Conservation (phyloP, 2,113 vertebrate species). For the Equus przewalskii region DNA sequence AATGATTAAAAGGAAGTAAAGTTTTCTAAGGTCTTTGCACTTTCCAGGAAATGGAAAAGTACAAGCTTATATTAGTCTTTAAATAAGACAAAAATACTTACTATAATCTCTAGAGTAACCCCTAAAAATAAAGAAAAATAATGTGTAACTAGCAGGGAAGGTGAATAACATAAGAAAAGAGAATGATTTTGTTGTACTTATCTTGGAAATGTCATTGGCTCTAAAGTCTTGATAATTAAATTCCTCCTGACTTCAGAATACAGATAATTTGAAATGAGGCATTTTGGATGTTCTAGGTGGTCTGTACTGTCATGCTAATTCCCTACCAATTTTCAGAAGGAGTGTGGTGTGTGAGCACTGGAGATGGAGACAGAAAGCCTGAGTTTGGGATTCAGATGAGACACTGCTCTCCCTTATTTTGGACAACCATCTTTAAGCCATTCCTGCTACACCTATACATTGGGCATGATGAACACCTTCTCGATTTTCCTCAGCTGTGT, state of each 20-base stretch:
- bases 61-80: not conserved
- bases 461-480: not conserved
- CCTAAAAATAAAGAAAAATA: slow-evolving; percentile 1
- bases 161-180: not conserved
- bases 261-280: not conserved
- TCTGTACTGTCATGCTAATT: not conserved
- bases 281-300: not conserved
- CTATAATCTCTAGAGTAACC: not conserved
- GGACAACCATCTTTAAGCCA: not conserved
- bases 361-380: not conserved
- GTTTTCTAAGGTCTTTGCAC: not conserved
- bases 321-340: not conserved
- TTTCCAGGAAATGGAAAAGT: slow-evolving; percentile 16
- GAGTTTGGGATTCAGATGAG: slow-evolving; percentile 2
- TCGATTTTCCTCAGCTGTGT: not conserved
- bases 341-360: not conserved
- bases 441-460: not conserved
- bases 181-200: not conserved
- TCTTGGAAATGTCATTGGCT: slow-evolving; percentile 39
- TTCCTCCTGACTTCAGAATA: slow-evolving; percentile 71
- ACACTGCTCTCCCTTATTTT: not conserved
- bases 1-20: not conserved
- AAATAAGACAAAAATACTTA: not conserved
- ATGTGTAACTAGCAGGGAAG: not conserved
- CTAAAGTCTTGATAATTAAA: slow-evolving; percentile 42